A percentile compares a stretch with the other conserved stretches of the same genome.
phyloP scores from a whole-genome alignment of 2,113 vertebrate genomes.

The Antidorcas marsupialis region DNA sequence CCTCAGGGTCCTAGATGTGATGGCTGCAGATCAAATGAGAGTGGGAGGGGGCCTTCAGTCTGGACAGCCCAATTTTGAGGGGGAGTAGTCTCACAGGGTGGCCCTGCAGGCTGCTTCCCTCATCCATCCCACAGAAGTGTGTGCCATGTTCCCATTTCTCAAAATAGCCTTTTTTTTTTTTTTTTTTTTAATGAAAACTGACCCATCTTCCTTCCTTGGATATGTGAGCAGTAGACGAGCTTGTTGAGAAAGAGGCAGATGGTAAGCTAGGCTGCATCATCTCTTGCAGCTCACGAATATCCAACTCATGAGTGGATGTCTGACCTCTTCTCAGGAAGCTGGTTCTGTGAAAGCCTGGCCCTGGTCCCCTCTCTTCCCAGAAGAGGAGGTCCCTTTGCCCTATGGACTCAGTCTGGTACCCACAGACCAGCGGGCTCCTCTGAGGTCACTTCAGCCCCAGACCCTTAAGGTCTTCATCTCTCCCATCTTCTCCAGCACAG shows the following conservation, averaged over 20 bases:
- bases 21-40: not conserved
- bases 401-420: not conserved
- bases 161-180: not conserved
- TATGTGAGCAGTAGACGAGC: not conserved
- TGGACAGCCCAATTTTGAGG: not conserved
- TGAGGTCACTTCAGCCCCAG: not conserved
- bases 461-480: not conserved
- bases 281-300: not conserved
- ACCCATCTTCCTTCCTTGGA: not conserved
- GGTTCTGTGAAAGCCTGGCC: not conserved
- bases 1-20: not conserved
- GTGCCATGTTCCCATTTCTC: not conserved
- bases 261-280: not conserved
- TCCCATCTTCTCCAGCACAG: not conserved
- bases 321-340: not conserved
- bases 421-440: not conserved
- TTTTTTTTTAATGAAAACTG: not conserved
- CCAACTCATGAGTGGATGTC: not conserved
- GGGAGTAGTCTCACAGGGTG: not conserved
- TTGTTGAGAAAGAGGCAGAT: not conserved
- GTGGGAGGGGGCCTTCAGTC: too few relatives aligned
- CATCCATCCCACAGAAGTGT: accelerated
- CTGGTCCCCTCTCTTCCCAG: not conserved
- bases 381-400: not conserved
- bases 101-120: not conserved